These are phyloP conservation scores for Calliopsis andreniformis DNA, from an alignment of 1,140 invertebrate species.

Conservation along the genomic window DNA sequence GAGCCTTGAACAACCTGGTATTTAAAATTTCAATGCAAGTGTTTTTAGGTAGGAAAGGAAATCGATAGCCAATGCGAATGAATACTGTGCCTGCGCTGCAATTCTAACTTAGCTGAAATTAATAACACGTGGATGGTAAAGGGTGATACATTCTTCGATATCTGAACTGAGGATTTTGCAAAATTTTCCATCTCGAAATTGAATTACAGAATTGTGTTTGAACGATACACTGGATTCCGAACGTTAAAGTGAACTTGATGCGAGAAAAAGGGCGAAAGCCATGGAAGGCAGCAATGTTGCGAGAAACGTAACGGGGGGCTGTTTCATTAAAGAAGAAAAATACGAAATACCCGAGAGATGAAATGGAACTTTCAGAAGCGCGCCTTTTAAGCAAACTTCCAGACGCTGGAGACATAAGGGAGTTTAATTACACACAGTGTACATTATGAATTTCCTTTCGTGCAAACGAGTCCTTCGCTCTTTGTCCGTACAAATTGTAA, in stretches of 20 bases:
- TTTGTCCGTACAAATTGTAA: conserved; percentile 12
- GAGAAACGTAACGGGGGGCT: background rate
- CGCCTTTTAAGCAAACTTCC: conserved; percentile 24
- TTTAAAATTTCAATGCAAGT: conserved; percentile 15
- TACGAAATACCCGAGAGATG: background rate
- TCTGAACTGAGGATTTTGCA: no score
- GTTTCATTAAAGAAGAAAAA: conserved; percentile 14
- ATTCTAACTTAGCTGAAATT: background rate
- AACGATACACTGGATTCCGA: background rate
- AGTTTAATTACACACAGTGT: conserved; percentile 37
- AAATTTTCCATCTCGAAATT: no score
- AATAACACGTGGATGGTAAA: background rate
- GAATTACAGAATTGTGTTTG: no score
- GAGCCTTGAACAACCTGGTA: background rate
- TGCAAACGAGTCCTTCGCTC: conserved; percentile 23
- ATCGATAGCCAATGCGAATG: background rate
- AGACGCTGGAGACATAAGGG: conserved; percentile 1
- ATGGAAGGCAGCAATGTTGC: background rate
- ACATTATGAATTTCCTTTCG: conserved; percentile 26
- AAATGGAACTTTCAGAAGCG: conserved; percentile 29
- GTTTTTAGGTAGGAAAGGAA: background rate
- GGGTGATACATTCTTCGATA: no score
- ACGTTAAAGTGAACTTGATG: background rate
- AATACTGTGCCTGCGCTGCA: background rate
- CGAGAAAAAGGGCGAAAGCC: background rate